phyloP scores from a whole-genome alignment of 2,797 vertebrate species.

The Paratrypauchen microcephalus region DNA sequence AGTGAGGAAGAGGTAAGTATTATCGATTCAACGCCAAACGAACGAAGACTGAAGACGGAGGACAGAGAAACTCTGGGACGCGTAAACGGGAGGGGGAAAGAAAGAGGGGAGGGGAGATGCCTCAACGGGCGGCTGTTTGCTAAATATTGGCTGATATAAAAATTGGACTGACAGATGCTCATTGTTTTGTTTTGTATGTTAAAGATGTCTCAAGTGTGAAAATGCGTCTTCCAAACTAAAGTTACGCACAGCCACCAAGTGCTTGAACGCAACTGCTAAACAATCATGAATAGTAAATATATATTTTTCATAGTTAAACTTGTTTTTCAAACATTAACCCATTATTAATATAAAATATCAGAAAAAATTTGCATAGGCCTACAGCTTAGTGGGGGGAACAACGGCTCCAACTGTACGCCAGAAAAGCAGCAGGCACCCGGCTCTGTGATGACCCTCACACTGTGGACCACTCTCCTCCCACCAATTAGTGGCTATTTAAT shows the following conservation, averaged over 20 bases:
- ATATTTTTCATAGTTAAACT: neutral
- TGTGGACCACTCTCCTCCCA: conserved; percentile 58
- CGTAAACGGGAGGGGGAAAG: conserved; percentile 58
- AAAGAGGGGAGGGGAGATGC: conserved; percentile 72
- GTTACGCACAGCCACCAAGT: conserved; percentile 52
- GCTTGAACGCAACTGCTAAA: neutral
- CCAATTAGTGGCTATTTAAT: conserved; percentile 69
- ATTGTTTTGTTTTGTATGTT: conserved; percentile 26
- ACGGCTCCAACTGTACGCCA: conserved; percentile 68
- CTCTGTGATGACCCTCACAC: conserved; percentile 59
- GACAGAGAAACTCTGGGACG: conserved; percentile 69
- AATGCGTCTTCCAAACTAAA: conserved; percentile 37
- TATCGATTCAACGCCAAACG: conserved; percentile 71
- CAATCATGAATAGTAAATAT: neutral
- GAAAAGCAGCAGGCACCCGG: conserved; percentile 83
- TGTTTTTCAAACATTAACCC: neutral
- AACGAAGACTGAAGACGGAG: conserved; percentile 72
- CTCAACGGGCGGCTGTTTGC: conserved; percentile 74
- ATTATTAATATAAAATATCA: neutral
- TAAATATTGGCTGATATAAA: conserved; percentile 69
- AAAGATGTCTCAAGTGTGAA: conserved; percentile 35
- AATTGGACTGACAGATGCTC: conserved; percentile 58
- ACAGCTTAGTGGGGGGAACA: conserved; percentile 38
- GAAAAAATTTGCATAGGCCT: conserved; percentile 7
- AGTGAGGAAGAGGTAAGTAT: conserved; percentile 59